Conservation (phyloP, 2,797 vertebrate genomes). For the Oreortyx pictus region DNA sequence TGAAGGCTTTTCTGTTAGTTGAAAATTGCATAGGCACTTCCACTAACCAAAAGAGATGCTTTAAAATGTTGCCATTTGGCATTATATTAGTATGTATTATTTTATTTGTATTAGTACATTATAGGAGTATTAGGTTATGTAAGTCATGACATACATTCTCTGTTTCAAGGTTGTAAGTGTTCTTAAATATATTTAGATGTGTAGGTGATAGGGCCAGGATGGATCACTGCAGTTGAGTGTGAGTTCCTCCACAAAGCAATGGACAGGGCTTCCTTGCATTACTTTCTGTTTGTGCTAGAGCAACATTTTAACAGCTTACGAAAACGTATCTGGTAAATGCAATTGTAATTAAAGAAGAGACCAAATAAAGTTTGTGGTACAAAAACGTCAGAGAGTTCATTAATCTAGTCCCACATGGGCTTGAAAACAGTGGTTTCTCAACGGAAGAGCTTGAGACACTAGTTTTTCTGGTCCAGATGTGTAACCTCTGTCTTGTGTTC, state of each 20-base stretch:
- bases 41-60: neutral
- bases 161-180: neutral
- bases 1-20: neutral
- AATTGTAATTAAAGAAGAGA: neutral
- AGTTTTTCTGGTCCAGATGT: neutral
- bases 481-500: neutral
- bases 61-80: neutral
- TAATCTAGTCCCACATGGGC: neutral
- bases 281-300: neutral
- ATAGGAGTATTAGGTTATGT: neutral
- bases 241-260: neutral
- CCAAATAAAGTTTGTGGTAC: neutral
- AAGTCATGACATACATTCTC: neutral
- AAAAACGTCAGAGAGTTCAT: neutral
- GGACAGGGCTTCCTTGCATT: neutral
- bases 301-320: neutral
- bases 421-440: neutral
- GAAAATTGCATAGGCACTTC: neutral
- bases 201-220: neutral
- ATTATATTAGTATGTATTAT: neutral
- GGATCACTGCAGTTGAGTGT: neutral
- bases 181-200: neutral
- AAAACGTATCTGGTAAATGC: neutral
- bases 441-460: neutral
- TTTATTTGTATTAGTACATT: neutral